These are phyloP conservation scores for Sarcophaga carnaria DNA, from an alignment of 2,888 invertebrate genomes.

Conservation along the genomic window DNA sequence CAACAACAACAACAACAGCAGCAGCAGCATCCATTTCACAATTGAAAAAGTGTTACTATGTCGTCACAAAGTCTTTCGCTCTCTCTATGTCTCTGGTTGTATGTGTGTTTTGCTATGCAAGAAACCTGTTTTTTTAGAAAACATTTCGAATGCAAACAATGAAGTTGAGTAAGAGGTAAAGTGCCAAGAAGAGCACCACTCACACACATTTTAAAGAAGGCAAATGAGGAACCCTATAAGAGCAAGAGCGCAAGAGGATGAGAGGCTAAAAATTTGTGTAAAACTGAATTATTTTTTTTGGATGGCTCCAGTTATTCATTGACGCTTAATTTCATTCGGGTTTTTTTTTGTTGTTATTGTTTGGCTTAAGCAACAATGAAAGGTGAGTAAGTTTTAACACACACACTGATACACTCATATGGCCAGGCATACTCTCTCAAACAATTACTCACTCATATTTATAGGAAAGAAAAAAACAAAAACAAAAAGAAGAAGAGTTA, in stretches of 20 bases:
- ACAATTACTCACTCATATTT: slow-evolving; percentile 32
- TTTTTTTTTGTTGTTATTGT: slow-evolving; percentile 4
- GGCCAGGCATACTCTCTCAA: not conserved
- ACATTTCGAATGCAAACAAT: not conserved
- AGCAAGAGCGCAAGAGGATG: slow-evolving; percentile 4
- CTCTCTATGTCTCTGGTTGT: no score
- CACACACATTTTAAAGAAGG: not conserved
- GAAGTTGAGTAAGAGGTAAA: slow-evolving; percentile 46
- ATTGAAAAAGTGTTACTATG: slow-evolving; percentile 61
- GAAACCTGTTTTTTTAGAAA: slow-evolving; percentile 33
- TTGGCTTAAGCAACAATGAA: slow-evolving; percentile 23
- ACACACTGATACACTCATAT: not conserved
- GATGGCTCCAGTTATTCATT: slow-evolving; percentile 52
- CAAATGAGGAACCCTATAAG: slow-evolving; percentile 18
- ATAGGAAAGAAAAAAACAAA: not conserved
- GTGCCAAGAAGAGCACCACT: not conserved
- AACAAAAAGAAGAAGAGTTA: not conserved
- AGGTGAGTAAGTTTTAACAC: slow-evolving; percentile 31
- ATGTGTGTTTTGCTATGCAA: slow-evolving; percentile 49
- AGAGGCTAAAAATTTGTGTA: not conserved
- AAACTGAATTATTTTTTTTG: not conserved
- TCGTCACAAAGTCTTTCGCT: slow-evolving; percentile 65
- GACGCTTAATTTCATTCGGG: slow-evolving; percentile 40
- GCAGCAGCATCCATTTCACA: slow-evolving; percentile 44
- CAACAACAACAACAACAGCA: not conserved